Evolutionary conservation across 2,888 invertebrate genomes (phyloP).

Genomic region (Tipula lateralis): DNA sequence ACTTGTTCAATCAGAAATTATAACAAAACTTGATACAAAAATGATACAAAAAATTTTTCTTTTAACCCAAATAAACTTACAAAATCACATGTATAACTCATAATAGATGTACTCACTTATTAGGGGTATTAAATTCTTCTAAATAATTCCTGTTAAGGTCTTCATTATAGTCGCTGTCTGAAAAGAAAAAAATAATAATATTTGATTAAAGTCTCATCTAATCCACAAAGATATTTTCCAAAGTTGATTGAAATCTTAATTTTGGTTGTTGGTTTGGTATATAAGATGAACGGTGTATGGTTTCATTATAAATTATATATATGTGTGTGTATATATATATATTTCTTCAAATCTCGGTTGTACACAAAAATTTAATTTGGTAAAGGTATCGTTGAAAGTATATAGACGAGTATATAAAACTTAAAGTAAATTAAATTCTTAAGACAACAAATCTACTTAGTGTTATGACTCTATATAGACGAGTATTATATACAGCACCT

Average conservation of each 20-base stretch:
- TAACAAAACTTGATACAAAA: background rate
- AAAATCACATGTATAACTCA: background rate
- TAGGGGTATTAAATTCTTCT: slow-evolving; percentile 15
- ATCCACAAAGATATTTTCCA: background rate
- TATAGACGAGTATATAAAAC: background rate
- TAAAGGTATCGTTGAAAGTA: background rate
- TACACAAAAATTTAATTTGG: background rate
- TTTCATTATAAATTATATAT: background rate
- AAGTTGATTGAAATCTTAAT: background rate
- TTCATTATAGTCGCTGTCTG: slow-evolving; percentile 19
- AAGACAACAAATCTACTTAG: background rate
- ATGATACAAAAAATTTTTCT: background rate
- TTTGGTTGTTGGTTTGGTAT: background rate
- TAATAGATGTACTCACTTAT: slow-evolving; percentile 25
- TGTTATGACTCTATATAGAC: background rate
- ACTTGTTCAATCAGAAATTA: too few species aligned
- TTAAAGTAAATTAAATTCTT: background rate
- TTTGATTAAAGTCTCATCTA: background rate
- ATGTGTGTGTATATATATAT: background rate
- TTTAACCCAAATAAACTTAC: background rate
- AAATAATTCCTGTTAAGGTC: slow-evolving; percentile 25
- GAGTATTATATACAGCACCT: background rate
- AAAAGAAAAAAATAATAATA: background rate
- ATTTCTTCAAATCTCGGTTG: background rate
- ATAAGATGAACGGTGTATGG: background rate